Base-by-base conservation (phyloP, 2,797 vertebrate species). In the Danio aesculapii region DNA sequence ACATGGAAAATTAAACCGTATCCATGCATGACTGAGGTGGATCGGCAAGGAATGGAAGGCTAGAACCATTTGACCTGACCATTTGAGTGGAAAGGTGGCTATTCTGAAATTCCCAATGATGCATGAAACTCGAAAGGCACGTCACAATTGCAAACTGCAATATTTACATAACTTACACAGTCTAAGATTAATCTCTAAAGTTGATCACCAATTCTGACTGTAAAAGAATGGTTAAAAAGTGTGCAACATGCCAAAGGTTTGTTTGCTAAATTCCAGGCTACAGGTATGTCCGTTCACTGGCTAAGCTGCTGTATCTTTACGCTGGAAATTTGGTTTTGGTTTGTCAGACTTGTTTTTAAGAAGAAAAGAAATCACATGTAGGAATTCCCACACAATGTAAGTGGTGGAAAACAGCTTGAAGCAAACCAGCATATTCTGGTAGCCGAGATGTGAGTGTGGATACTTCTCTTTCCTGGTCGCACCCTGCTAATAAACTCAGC, bases 381-480 rank as follows among this genome's bases (percentile, higher is more conserved):
- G 30, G 39, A 55, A 55, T 12, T 78, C 17, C 9, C 6, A 14
- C 43, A 67, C 43, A 67, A 4, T 16, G 6, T 16, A 43, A 70
- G 50, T 46, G 50, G 57, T 0, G 52, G 52, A 77, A 77, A 77
- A 67, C 41, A 2, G 63, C 43, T 77, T 6, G n/a, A 9, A 69
- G 47, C 19, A 47, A 67, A 77, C 19, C 4, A 46, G 39, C 19
- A 77, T 41, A 57, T 58, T 77, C 63, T 67, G 50, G 66, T n/a
- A 67, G 52, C 43, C 30, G 1, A 3, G 30, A 30, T 30, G 14
- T 39, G 21, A 47, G 61, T 55, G n/a, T 10, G 74, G 74, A 66
- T 53, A 46, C 50, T 68, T 58, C 43, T 77, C 43, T 59, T 69
- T 78, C 46, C 76, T 41, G 55, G 57, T 69, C 46, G 13, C 76